Percentiles rank a stretch among this genome's conserved stretches.
Evolutionary conservation across 2,888 invertebrate genomes (phyloP).

Genomic region (Leptopilina myrica): DNA sequence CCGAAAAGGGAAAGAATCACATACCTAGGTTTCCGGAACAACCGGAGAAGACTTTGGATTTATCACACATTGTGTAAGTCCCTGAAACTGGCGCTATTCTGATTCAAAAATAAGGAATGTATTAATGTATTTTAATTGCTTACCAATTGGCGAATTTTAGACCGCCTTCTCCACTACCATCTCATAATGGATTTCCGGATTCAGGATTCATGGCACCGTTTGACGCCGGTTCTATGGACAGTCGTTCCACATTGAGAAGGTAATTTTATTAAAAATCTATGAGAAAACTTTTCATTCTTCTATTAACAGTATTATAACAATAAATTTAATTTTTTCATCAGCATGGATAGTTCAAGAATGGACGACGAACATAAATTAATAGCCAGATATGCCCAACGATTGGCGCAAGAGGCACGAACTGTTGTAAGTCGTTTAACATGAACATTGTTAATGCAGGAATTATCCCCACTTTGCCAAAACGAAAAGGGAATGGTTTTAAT

Average conservation of each 20-base stretch:
- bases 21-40: constrained; percentile 95
- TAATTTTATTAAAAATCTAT: constrained; percentile 52
- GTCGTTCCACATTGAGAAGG: constrained; percentile 82
- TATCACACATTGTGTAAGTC: constrained; percentile 96
- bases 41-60: constrained; percentile 95
- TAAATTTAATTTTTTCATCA: constrained; percentile 51
- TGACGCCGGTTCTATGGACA: constrained; percentile 87
- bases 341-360: constrained; percentile 73
- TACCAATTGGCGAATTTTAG: constrained; percentile 75
- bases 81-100: neutral
- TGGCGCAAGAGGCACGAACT: constrained; percentile 94
- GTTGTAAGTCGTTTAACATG: constrained; percentile 74
- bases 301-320: constrained; percentile 26
- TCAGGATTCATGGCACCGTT: constrained; percentile 81
- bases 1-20: constrained; percentile 88
- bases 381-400: constrained; percentile 95
- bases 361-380: constrained; percentile 98
- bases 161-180: constrained; percentile 94
- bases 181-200: constrained; percentile 95
- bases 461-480: too few relatives aligned
- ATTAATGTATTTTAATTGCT: too few relatives aligned
- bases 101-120: too few relatives aligned
- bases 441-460: too few relatives aligned
- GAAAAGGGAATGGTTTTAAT: neutral
- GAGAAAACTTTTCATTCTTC: neutral